A percentile compares a stretch with the other conserved stretches of the same genome.
Conservation (phyloP, 2,888 invertebrate species). For the Subacronicta megacephala region DNA sequence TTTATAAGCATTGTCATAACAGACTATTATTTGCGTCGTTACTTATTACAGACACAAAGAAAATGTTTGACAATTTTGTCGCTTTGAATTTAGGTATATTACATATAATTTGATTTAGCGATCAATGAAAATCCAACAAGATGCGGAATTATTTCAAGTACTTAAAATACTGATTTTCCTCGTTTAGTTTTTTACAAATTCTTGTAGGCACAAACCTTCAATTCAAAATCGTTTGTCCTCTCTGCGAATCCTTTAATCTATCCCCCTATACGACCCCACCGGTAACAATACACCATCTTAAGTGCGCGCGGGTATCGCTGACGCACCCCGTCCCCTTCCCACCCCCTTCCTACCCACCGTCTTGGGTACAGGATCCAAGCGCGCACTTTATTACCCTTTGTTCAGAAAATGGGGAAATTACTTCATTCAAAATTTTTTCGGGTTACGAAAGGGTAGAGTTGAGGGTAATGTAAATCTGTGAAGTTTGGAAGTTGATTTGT, state of each 20-base stretch:
- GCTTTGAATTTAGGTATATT: too few relatives aligned
- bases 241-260: conserved; percentile 38
- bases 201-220: conserved; percentile 25
- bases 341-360: conserved; percentile 26
- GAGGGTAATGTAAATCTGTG: conserved; percentile 4
- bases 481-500: conserved; percentile 20
- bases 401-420: conserved; percentile 51
- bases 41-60: too few relatives aligned
- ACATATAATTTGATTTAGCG: too few relatives aligned
- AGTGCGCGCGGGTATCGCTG: conserved; percentile 68
- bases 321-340: conserved; percentile 1
- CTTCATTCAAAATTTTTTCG: conserved; percentile 49
- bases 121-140: too few relatives aligned
- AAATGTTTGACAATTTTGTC: too few relatives aligned
- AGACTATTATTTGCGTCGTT: too few relatives aligned
- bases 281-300: conserved; percentile 66
- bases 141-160: too few relatives aligned
- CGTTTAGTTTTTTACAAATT: background rate
- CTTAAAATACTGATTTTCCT: background rate
- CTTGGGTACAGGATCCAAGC: conserved; percentile 47
- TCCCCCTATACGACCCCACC: conserved; percentile 38
- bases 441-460: conserved; percentile 19
- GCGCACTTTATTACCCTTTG: conserved; percentile 56
- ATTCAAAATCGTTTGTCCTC: conserved; percentile 15
- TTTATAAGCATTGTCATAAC: too few relatives aligned